Evolutionary conservation across 2,888 invertebrate species (phyloP).

Genomic region (Alsophila aescularia): DNA sequence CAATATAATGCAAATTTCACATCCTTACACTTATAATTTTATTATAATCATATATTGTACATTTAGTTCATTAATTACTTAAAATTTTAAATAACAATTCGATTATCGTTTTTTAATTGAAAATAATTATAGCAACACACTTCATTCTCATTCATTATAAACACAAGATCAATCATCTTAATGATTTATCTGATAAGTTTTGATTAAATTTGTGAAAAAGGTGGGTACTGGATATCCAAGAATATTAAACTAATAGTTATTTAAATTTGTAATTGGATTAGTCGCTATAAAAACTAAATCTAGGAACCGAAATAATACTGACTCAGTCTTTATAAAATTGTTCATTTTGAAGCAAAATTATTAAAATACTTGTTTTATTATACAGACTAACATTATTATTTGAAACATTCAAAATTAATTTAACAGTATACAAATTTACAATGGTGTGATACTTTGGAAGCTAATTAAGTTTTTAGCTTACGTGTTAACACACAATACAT

Average conservation of each 20-base stretch:
- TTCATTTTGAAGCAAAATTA: conserved; percentile 14
- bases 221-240: not conserved
- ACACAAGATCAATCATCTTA: not conserved
- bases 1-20: conserved; percentile 74
- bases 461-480: conserved; percentile 3
- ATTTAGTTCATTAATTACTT: conserved; percentile 54
- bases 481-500: not conserved
- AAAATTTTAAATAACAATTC: conserved; percentile 48
- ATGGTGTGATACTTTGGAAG: conserved; percentile 7
- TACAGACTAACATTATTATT: not conserved
- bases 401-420: too few species aligned
- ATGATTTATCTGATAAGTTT: conserved; percentile 4
- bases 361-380: not conserved
- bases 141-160: not conserved
- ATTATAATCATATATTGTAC: conserved; percentile 58
- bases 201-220: not conserved
- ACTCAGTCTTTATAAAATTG: conserved; percentile 36
- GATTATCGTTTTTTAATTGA: not conserved
- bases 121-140: not conserved
- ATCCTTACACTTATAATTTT: conserved; percentile 54
- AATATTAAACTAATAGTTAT: not conserved
- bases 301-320: conserved; percentile 20
- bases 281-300: conserved; percentile 2
- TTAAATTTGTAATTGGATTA: not conserved
- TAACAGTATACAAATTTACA: not conserved